Evolutionary conservation across 2,888 invertebrate species (phyloP).

Genomic region (Campoplex nolae): DNA sequence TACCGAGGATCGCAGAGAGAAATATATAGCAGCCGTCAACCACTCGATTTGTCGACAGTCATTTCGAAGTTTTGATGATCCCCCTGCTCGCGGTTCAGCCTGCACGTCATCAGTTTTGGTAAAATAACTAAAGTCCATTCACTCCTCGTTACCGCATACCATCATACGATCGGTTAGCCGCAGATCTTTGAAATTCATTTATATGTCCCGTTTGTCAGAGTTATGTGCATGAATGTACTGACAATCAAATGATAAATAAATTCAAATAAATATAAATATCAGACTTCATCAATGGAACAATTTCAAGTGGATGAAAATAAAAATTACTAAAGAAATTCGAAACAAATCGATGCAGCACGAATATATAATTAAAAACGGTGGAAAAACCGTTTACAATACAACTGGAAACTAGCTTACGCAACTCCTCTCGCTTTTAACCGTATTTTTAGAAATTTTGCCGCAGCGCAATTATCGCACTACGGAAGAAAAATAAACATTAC

Average conservation of each 20-base stretch:
- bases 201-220: constrained; percentile 37
- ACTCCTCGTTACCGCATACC: constrained; percentile 55
- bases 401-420: too few relatives aligned
- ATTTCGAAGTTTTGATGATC: constrained; percentile 69
- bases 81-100: constrained; percentile 61
- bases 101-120: constrained; percentile 55
- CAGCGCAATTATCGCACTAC: background rate
- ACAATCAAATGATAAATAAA: constrained; percentile 30
- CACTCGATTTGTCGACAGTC: constrained; percentile 70
- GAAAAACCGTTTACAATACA: too few relatives aligned
- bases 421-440: background rate
- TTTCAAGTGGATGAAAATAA: background rate
- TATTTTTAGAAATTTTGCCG: background rate
- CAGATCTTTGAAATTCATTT: constrained; percentile 63
- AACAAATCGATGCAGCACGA: background rate
- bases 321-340: background rate
- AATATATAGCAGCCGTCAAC: constrained; percentile 49
- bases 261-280: constrained; percentile 10
- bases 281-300: background rate
- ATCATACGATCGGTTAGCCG: constrained; percentile 60
- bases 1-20: constrained; percentile 23
- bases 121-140: constrained; percentile 66
- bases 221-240: constrained; percentile 18
- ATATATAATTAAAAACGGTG: background rate
- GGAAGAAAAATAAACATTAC: background rate